A percentile compares a stretch with the other conserved stretches of the same genome.
phyloP scores from a whole-genome alignment of 2,113 vertebrate species.

The Heterochromis multidens region DNA sequence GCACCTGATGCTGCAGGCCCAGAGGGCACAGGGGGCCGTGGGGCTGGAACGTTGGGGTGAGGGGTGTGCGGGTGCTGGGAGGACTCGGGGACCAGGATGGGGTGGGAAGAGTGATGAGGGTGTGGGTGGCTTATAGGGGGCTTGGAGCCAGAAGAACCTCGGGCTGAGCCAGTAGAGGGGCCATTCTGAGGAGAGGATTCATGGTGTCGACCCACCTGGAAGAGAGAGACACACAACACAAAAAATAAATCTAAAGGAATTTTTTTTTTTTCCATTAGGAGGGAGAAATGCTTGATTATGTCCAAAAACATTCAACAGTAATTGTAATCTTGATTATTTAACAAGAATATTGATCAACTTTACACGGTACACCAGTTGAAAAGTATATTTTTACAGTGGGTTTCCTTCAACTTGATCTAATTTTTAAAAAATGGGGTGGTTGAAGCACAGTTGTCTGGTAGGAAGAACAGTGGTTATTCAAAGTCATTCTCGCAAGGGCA shows the following conservation, averaged over 20 bases:
- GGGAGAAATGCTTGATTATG: no score
- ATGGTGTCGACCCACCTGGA: conserved; percentile 66
- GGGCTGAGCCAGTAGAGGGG: conserved; percentile 54
- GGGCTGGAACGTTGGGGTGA: conserved; percentile 64
- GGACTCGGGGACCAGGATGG: conserved; percentile 58
- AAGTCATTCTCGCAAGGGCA: no score
- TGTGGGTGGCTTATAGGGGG: conserved; percentile 58
- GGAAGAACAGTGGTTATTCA: no score
- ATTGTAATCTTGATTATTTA: no score
- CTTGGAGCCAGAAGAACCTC: conserved; percentile 44
- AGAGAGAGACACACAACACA: not conserved
- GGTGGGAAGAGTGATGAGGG: conserved; percentile 75
- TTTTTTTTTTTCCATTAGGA: not conserved
- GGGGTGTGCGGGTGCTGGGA: conserved; percentile 68
- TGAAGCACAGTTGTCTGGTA: no score
- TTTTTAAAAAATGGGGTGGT: no score
- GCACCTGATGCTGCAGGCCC: not conserved
- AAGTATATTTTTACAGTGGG: no score
- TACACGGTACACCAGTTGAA: no score
- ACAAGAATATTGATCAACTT: no score
- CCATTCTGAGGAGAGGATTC: conserved; percentile 78
- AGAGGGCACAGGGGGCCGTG: conserved; percentile 6
- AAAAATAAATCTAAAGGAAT: not conserved
- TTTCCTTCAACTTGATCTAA: no score
- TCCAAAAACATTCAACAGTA: no score